Evolutionary conservation across 1,140 invertebrate species (phyloP), one percentile per base, ranked within the genome.

Genomic region (Luehdorfia chinensis): DNA sequence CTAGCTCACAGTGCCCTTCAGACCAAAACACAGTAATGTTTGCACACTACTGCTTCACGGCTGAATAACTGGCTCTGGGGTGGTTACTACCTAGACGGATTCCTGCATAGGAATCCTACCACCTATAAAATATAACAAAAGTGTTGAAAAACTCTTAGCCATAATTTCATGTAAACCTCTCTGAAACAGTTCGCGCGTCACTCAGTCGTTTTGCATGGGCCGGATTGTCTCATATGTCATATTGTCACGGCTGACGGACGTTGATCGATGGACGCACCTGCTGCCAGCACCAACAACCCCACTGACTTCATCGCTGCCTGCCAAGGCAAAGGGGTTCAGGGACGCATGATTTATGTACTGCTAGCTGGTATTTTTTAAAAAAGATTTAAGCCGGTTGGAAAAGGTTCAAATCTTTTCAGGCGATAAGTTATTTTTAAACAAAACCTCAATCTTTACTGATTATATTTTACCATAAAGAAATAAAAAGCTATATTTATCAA

Each of bases 211-310:
- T 80, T 79, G 75, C 79, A 78, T 78, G 68, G 55, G 46, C 55
- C 57, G 65, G 73, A 81, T 84, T 83, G 78, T 83, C 76, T 71
- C 75, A 76, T 80, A 83, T 76, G 80, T 84, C 78, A 84, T 70
- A 73, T 83, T 81, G 79, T 79, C 77, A 73, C 66, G 67, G 43
- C 8, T 11, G 13, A 48, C 14, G 30, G 75, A 79, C 78, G 53
- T 76, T 80, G 80, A 84, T 78, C 50, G 78, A 84, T 77, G 55
- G 66, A 47, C 44, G 73, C 78, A 83, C 77, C 80, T 84, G 80
- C 63, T 60, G 37, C 54, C 51, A 55, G 50, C 64, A 60, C 65
- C 63, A n/a, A n/a, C n/a, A n/a, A n/a, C n/a, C n/a, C 63, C 64
- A 62, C 43, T 6, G 27, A 61, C 50, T 65, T 59, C 58, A 59